phyloP scores from a whole-genome alignment of 2,888 invertebrate species.

The Micropterix aruncella region DNA sequence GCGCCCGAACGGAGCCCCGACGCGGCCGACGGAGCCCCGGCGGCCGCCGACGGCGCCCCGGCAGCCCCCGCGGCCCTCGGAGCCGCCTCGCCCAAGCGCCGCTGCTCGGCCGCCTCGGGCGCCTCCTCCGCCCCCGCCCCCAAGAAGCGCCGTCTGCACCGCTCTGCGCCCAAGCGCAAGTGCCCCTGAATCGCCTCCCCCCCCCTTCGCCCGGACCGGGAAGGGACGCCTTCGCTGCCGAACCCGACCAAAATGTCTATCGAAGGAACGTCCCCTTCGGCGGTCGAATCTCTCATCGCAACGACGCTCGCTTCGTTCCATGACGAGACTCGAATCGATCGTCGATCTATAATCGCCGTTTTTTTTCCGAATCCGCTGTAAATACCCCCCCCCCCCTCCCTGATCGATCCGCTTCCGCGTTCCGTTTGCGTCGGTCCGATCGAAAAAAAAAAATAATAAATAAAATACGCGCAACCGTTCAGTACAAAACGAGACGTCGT shows the following conservation, averaged over 20 bases:
- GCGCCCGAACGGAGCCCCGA: conserved; percentile 12
- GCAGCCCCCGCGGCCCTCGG: conserved; percentile 14
- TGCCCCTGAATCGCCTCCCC: background rate
- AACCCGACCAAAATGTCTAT: too few relatives aligned
- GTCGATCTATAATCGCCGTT: too few relatives aligned
- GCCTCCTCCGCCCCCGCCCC: conserved; percentile 25
- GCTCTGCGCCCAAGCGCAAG: conserved; percentile 28
- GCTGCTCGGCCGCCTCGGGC: conserved; percentile 22
- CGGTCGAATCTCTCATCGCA: too few relatives aligned
- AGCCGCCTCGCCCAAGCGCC: conserved; percentile 21
- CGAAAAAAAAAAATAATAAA: too few relatives aligned
- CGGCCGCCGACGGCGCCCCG: conserved; percentile 15
- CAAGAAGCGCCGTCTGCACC: conserved; percentile 30
- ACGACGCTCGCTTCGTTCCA: too few relatives aligned
- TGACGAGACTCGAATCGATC: too few relatives aligned
- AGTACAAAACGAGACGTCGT: background rate
- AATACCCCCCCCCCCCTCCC: too few relatives aligned
- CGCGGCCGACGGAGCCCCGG: conserved; percentile 12
- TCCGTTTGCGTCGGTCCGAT: too few relatives aligned
- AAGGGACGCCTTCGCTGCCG: conserved; percentile 2
- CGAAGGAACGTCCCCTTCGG: too few relatives aligned
- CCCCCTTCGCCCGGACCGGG: background rate
- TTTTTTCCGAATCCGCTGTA: too few relatives aligned
- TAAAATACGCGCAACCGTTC: too few relatives aligned
- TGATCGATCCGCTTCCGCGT: too few relatives aligned